A percentile compares a stretch with the other conserved stretches of the same genome.
These are phyloP conservation scores for Ennomos fuscantarius DNA, from an alignment of 2,888 invertebrate genomes.

Conservation along the genomic window DNA sequence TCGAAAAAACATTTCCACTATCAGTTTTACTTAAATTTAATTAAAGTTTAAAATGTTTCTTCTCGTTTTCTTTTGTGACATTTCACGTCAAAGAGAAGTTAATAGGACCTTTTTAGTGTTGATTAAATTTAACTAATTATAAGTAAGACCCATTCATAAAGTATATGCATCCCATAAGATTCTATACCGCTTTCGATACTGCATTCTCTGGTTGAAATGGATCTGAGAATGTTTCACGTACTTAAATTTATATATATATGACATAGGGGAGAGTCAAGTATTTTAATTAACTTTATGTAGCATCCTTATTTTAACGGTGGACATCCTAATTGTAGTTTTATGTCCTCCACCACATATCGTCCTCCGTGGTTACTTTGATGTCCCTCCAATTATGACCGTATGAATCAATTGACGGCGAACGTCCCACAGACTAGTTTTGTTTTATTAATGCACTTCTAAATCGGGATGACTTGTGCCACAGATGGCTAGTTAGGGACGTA, in stretches of 20 bases:
- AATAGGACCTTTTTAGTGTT: too few species aligned
- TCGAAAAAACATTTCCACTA: too few species aligned
- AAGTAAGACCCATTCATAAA: too few species aligned
- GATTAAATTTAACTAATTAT: too few species aligned
- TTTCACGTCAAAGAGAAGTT: too few species aligned
- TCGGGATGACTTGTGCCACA: slow-evolving; percentile 17
- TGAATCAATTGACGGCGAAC: slow-evolving; percentile 12
- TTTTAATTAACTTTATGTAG: slow-evolving; percentile 4
- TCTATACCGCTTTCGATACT: too few species aligned
- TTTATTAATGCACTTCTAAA: slow-evolving; percentile 22
- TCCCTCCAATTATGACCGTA: slow-evolving; percentile 9
- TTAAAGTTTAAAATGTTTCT: too few species aligned
- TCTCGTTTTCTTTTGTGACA: too few species aligned
- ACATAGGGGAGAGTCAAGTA: neutral
- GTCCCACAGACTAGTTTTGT: slow-evolving; percentile 1
- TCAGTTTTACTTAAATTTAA: too few species aligned
- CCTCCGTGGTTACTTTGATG: slow-evolving; percentile 10
- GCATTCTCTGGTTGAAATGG: too few species aligned
- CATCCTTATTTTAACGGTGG: slow-evolving; percentile 14
- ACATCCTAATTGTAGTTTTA: slow-evolving; percentile 16
- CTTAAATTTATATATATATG: neutral
- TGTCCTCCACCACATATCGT: slow-evolving; percentile 1
- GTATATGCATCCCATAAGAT: too few species aligned
- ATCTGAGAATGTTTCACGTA: too few species aligned
- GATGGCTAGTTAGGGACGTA: slow-evolving; percentile 18